Evolutionary conservation across 2,797 vertebrate genomes (phyloP).

Genomic region (Acropternis orthonyx): DNA sequence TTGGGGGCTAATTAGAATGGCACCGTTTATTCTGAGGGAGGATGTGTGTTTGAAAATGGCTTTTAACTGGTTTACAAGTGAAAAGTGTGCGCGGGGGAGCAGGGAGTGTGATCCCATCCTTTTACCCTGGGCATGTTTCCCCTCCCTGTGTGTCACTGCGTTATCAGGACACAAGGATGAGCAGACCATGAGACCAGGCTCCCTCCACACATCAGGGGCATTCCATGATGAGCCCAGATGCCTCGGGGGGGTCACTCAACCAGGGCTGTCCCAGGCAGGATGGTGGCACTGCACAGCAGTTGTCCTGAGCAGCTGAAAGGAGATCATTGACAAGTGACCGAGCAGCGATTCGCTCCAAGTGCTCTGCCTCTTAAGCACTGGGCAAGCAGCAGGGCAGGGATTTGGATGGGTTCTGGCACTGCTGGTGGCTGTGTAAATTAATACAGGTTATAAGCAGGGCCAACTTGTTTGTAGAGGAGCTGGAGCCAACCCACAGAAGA

Average conservation of each 20-base stretch:
- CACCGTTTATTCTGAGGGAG: fast-evolving
- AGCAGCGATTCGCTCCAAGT: not conserved
- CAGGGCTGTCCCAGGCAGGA: not conserved
- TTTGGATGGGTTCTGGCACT: not conserved
- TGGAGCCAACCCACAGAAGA: slow-evolving; percentile 46
- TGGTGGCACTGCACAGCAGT: not conserved
- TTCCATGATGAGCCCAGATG: slow-evolving; percentile 42
- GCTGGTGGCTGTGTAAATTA: slow-evolving; percentile 33
- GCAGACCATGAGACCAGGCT: not conserved
- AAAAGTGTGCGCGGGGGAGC: fast-evolving
- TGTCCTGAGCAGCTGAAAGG: not conserved
- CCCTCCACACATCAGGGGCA: slow-evolving; percentile 12
- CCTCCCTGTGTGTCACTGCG: not conserved
- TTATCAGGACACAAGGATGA: not conserved
- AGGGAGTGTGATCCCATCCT: not conserved
- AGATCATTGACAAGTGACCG: not conserved
- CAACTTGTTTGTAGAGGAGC: slow-evolving; percentile 35
- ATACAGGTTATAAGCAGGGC: slow-evolving; percentile 26
- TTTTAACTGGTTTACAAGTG: not conserved
- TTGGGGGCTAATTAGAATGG: not conserved
- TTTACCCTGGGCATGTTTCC: fast-evolving
- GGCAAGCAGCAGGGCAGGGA: not conserved
- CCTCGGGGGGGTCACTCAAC: not conserved
- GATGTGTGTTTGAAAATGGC: not conserved
- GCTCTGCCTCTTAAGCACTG: not conserved